Percentiles rank a stretch among this genome's conserved stretches.
Conservation (phyloP, 2,888 invertebrate species). For the Strigamia crassipes region DNA sequence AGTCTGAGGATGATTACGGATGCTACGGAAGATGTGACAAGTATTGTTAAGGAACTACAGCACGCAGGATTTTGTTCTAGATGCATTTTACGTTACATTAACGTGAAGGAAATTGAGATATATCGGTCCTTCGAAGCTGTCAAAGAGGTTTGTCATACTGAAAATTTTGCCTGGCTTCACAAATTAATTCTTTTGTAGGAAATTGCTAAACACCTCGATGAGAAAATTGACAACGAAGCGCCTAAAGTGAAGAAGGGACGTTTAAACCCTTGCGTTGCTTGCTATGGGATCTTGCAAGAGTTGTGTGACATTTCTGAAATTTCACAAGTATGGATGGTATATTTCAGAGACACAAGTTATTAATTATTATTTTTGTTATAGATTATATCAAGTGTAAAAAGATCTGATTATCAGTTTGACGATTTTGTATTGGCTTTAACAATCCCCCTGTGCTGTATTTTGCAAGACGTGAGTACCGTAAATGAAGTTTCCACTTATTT, state of each 20-base stretch:
- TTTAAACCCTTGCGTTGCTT: conserved; percentile 68
- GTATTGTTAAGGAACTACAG: conserved; percentile 47
- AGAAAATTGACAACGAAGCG: conserved; percentile 44
- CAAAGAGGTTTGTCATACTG: conserved; percentile 15
- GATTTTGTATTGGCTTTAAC: conserved; percentile 73
- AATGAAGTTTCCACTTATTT: neutral
- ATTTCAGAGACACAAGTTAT: too few species aligned
- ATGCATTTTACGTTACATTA: conserved; percentile 72
- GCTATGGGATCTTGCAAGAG: conserved; percentile 73
- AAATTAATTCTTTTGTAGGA: neutral
- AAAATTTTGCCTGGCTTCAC: neutral
- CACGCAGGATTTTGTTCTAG: conserved; percentile 67
- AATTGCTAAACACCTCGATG: neutral
- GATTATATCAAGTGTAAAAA: conserved; percentile 51
- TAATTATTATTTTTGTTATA: neutral
- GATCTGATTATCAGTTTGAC: conserved; percentile 66
- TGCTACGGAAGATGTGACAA: neutral
- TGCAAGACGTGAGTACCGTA: conserved; percentile 64
- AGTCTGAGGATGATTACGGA: neutral
- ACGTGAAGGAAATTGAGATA: conserved; percentile 61
- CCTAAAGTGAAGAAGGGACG: conserved; percentile 62
- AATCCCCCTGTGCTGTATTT: conserved; percentile 69
- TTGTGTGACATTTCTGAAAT: conserved; percentile 48
- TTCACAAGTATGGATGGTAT: neutral
- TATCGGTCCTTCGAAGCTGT: neutral